Conservation (phyloP, 2,888 invertebrate species). For the Acleris literana region DNA sequence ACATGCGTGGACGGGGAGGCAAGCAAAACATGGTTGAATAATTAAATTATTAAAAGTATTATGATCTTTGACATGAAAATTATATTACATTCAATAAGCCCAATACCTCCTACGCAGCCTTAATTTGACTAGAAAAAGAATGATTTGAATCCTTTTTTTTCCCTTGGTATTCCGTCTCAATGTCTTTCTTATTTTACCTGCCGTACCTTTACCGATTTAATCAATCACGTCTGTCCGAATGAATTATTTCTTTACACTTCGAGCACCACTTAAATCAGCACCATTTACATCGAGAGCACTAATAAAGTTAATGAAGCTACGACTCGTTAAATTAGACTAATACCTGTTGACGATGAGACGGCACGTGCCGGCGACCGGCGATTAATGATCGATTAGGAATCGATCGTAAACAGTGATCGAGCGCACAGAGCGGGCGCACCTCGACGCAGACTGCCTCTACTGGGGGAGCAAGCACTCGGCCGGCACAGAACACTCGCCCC, state of each 20-base stretch:
- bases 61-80: no score
- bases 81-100: no score
- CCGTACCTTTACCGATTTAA: neutral
- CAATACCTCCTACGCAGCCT: no score
- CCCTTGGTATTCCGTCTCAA: neutral
- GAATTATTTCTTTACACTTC: neutral
- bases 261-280: neutral
- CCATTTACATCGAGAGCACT: neutral
- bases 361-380: slow-evolving; percentile 9
- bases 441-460: slow-evolving; percentile 55
- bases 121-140: no score
- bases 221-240: neutral
- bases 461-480: slow-evolving; percentile 40
- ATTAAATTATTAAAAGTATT: no score
- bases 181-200: neutral
- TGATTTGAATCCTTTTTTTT: no score
- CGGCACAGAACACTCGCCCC: slow-evolving; percentile 54
- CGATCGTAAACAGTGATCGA: slow-evolving; percentile 8
- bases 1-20: no score
- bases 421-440: slow-evolving; percentile 47
- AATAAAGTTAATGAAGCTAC: neutral
- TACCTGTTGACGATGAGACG: slow-evolving; percentile 14
- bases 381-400: neutral
- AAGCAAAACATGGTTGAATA: no score
- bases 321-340: neutral